Conservation (phyloP, 2,888 invertebrate species). For the Psylliodes chrysocephalus region DNA sequence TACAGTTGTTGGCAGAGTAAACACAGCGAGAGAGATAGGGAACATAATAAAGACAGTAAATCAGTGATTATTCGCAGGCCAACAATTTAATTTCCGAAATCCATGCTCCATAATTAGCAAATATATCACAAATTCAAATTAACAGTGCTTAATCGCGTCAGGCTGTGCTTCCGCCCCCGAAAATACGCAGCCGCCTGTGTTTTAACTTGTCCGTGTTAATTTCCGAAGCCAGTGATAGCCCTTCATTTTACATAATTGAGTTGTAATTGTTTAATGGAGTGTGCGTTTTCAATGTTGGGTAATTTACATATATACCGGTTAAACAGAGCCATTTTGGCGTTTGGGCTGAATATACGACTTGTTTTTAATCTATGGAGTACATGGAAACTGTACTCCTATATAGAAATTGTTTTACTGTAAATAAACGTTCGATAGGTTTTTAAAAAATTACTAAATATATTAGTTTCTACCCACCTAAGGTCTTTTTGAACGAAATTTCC, state of each 20-base stretch:
- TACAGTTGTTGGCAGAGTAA: constrained; percentile 36
- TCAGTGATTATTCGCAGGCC: constrained; percentile 55
- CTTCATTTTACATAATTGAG: constrained; percentile 64
- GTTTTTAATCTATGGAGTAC: not conserved
- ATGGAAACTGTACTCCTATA: not conserved
- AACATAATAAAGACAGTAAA: constrained; percentile 51
- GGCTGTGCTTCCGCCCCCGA: constrained; percentile 54
- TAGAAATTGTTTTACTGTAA: not conserved
- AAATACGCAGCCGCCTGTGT: constrained; percentile 54
- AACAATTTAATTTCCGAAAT: constrained; percentile 61
- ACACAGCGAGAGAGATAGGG: constrained; percentile 27
- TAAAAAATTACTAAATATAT: too few relatives aligned
- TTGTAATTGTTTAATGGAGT: constrained; percentile 65
- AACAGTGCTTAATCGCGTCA: constrained; percentile 56
- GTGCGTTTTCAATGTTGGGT: constrained; percentile 61
- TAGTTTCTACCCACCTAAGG: too few relatives aligned
- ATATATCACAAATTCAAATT: constrained; percentile 64
- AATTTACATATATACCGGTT: constrained; percentile 63
- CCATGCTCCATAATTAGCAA: constrained; percentile 60
- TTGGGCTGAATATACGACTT: constrained; percentile 35
- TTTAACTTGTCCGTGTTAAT: constrained; percentile 64
- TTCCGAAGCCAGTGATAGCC: constrained; percentile 63
- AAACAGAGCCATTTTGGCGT: constrained; percentile 50
- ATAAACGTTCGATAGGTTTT: too few relatives aligned
- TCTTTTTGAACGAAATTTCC: too few relatives aligned